Conservation (phyloP, 92 coral and sea anemone species). For the Metridium senile region DNA sequence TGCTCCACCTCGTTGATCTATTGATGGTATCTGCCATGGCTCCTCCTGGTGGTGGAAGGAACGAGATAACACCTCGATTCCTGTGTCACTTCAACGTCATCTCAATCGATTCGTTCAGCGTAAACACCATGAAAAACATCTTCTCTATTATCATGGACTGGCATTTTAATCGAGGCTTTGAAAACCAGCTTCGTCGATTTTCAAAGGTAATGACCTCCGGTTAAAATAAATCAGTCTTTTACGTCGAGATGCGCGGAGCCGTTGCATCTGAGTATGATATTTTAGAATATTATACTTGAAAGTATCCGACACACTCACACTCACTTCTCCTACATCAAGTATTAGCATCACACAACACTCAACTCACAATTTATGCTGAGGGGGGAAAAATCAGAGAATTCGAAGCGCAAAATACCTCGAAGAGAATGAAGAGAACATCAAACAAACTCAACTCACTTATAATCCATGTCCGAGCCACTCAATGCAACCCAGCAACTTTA, state of each 20-base stretch:
- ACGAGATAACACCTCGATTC: conserved; percentile 92
- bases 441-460: too few species aligned
- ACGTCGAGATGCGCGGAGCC: not conserved
- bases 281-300: too few species aligned
- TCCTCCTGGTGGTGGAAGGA: conserved; percentile 98
- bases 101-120: conserved; percentile 91
- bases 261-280: too few species aligned
- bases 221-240: not conserved
- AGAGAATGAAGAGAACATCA: too few species aligned
- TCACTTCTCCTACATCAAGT: too few species aligned
- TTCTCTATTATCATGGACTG: conserved; percentile 98
- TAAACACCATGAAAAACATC: conserved; percentile 89
- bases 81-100: conserved; percentile 93
- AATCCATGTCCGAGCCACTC: too few species aligned
- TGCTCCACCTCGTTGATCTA: conserved; percentile 81
- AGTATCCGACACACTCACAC: too few species aligned
- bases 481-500: too few species aligned
- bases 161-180: conserved; percentile 97
- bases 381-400: too few species aligned
- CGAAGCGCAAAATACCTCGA: too few species aligned
- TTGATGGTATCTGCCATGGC: conserved; percentile 95
- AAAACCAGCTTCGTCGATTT: conserved; percentile 87
- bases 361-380: too few species aligned
- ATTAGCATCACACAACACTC: too few species aligned
- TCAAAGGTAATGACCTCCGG: conserved; percentile 65